phyloP scores from a whole-genome alignment of 2,888 invertebrate genomes.

The Tillus elongatus region DNA sequence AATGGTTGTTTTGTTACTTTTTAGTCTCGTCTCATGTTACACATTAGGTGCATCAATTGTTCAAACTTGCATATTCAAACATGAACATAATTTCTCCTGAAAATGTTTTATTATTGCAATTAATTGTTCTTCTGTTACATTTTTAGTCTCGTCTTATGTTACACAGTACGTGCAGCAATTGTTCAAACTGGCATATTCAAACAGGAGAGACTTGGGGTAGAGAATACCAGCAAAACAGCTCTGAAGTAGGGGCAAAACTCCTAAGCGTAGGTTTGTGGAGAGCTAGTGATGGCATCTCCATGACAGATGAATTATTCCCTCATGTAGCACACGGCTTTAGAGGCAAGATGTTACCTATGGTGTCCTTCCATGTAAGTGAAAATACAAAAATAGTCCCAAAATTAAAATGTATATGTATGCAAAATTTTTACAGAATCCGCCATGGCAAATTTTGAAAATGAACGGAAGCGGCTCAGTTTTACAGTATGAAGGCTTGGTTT shows the following conservation, averaged over 20 bases:
- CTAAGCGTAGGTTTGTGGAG: constrained; percentile 65
- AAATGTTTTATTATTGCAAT: too few relatives aligned
- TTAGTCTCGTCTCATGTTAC: constrained; percentile 34
- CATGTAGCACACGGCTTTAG: constrained; percentile 72
- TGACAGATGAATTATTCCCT: constrained; percentile 66
- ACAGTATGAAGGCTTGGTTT: constrained; percentile 61
- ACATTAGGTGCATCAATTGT: constrained; percentile 47
- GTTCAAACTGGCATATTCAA: constrained; percentile 48
- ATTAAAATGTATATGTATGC: neutral
- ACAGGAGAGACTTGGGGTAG: constrained; percentile 52
- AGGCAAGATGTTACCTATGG: constrained; percentile 60
- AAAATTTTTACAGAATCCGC: constrained; percentile 61
- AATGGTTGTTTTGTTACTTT: too few relatives aligned
- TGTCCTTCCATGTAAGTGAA: constrained; percentile 65
- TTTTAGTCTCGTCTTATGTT: constrained; percentile 35
- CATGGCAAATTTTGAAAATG: constrained; percentile 68
- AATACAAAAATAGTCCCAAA: constrained; percentile 5
- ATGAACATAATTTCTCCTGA: too few relatives aligned
- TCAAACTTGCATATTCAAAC: constrained; percentile 51
- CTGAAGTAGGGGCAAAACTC: constrained; percentile 29
- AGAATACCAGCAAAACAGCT: constrained; percentile 28
- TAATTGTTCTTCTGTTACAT: too few relatives aligned
- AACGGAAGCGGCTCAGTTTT: constrained; percentile 51
- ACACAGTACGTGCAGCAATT: constrained; percentile 45
- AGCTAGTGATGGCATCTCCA: constrained; percentile 56